phyloP scores from a whole-genome alignment of 2,797 vertebrate species.

The Sebastes itinus region DNA sequence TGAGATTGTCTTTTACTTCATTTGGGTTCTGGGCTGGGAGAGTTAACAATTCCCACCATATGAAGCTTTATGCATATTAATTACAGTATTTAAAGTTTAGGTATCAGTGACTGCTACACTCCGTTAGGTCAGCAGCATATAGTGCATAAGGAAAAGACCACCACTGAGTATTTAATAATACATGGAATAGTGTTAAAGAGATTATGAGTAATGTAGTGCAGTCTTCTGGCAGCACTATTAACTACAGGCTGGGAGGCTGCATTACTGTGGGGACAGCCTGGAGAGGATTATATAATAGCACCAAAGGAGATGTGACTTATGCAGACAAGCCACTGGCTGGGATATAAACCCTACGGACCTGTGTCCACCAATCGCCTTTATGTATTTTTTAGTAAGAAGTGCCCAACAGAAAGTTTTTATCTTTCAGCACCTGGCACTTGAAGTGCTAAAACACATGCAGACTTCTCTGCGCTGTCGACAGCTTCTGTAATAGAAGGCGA shows the following conservation, averaged over 20 bases:
- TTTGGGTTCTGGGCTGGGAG: background rate
- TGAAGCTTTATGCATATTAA: background rate
- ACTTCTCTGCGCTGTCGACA: slow-evolving; percentile 23
- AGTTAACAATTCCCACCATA: background rate
- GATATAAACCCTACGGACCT: slow-evolving; percentile 15
- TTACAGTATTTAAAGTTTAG: background rate
- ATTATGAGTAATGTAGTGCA: slow-evolving; percentile 38
- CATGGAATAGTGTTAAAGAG: slow-evolving; percentile 38
- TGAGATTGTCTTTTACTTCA: background rate
- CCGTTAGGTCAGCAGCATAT: background rate
- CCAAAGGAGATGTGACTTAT: slow-evolving; percentile 58
- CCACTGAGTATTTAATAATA: slow-evolving; percentile 43
- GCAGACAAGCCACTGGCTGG: slow-evolving; percentile 18
- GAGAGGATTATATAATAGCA: slow-evolving; percentile 53
- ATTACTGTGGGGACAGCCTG: slow-evolving; percentile 35
- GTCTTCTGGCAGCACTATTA: slow-evolving; percentile 28
- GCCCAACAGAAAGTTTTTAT: slow-evolving; percentile 5
- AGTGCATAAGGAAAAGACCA: slow-evolving; percentile 6
- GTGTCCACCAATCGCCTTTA: slow-evolving; percentile 29
- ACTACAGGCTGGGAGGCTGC: slow-evolving; percentile 10
- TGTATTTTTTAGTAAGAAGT: slow-evolving; percentile 38
- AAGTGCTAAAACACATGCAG: slow-evolving; percentile 28
- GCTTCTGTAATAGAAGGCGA: slow-evolving; percentile 11
- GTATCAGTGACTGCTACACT: background rate
- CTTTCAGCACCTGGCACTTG: slow-evolving; percentile 13